phyloP scores from a whole-genome alignment of 1,140 invertebrate species.

The Bombus superbus region DNA sequence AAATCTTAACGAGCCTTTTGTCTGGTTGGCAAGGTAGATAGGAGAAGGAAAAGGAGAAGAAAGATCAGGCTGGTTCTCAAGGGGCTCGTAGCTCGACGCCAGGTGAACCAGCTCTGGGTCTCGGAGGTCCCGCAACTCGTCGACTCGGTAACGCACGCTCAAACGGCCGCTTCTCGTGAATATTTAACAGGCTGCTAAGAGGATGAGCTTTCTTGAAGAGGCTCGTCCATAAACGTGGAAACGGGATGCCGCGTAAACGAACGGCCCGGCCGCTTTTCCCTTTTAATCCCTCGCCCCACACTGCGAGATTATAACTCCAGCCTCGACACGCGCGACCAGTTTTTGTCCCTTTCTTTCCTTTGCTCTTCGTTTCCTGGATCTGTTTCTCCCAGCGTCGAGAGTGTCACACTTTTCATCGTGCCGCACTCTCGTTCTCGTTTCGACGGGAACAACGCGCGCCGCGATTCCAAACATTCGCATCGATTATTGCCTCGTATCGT shows the following conservation, averaged over 20 bases:
- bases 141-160: slow-evolving; percentile 49
- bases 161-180: slow-evolving; percentile 66
- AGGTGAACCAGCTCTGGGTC: not conserved
- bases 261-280: slow-evolving; percentile 24
- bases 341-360: too few species aligned
- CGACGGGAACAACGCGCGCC: slow-evolving; percentile 24
- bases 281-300: slow-evolving; percentile 26
- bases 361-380: not conserved
- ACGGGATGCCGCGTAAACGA: slow-evolving; percentile 42
- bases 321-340: not conserved
- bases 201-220: slow-evolving; percentile 61
- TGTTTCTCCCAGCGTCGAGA: not conserved
- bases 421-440: slow-evolving; percentile 44
- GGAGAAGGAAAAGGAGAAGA: not conserved
- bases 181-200: slow-evolving; percentile 68
- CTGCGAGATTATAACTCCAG: slow-evolving; percentile 40
- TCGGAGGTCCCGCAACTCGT: slow-evolving; percentile 26
- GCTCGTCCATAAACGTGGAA: slow-evolving; percentile 14
- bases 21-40: slow-evolving; percentile 1
- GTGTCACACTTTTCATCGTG: slow-evolving; percentile 34
- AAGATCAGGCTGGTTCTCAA: slow-evolving; percentile 27
- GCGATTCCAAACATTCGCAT: not conserved
- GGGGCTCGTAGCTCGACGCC: slow-evolving; percentile 21
- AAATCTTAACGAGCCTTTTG: slow-evolving; percentile 61
- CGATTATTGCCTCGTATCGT: not conserved